Conservation (phyloP, 1,140 invertebrate genomes). For the Ceratosolen solmsi region DNA sequence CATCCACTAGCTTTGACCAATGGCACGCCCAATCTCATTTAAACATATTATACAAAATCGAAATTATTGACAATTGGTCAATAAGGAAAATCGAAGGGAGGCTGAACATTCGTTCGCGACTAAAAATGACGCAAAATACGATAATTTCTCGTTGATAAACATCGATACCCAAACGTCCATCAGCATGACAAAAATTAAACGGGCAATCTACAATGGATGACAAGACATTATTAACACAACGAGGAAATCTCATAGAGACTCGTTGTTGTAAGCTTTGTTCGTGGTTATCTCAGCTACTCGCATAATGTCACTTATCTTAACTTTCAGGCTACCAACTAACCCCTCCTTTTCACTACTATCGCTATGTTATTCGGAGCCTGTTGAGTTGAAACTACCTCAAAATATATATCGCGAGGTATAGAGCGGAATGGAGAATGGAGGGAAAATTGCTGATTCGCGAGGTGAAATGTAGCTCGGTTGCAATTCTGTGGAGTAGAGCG, state of each 20-base stretch:
- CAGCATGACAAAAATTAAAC: background rate
- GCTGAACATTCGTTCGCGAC: too few relatives aligned
- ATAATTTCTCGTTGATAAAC: too few relatives aligned
- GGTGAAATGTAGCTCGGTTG: background rate
- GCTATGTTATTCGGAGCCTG: slow-evolving; percentile 13
- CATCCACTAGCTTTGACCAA: too few relatives aligned
- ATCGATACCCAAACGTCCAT: too few relatives aligned
- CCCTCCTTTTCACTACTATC: background rate
- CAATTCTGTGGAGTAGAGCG: background rate
- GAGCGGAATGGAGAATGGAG: background rate
- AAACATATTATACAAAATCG: too few relatives aligned
- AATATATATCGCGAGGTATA: too few relatives aligned
- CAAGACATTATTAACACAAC: slow-evolving; percentile 15
- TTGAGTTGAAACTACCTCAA: too few relatives aligned
- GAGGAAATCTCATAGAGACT: background rate
- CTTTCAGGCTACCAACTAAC: background rate
- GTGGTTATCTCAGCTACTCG: slow-evolving; percentile 31
- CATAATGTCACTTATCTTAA: slow-evolving; percentile 23
- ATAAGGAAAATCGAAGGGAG: too few relatives aligned
- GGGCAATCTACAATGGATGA: background rate
- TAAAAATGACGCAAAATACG: too few relatives aligned
- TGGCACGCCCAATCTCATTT: too few relatives aligned
- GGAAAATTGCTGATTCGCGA: slow-evolving; percentile 9
- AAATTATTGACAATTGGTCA: too few relatives aligned
- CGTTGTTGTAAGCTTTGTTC: slow-evolving; percentile 27